Base-by-base conservation (phyloP, 2,797 vertebrate genomes). In the Hyperoplus lanceolatus region DNA sequence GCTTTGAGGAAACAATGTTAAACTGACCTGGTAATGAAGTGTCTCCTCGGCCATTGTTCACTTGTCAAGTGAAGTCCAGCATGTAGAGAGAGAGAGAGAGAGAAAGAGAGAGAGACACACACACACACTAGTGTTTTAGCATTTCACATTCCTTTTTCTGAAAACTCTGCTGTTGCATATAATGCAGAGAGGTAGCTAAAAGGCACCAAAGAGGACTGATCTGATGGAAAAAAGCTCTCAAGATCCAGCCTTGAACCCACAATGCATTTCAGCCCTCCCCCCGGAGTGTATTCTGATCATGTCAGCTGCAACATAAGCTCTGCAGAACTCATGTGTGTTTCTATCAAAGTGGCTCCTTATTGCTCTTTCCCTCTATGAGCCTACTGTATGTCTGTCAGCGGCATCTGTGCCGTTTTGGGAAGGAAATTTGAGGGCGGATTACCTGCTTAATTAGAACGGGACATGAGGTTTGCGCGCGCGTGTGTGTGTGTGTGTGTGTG, bases 371-470 rank as follows among this genome's bases (percentile, higher is more conserved):
- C 50, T 63, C 56, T 80, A 14, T 58, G 12, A 73, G 62, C 68
- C 29, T 29, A 21, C 21, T 1, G 21, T 21, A 18, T 66, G 73
- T 87, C 72, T 77, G 82, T 77, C 59, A 72, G 75, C 60, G 76
- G 78, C 82, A 81, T 86, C 79, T 86, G 83, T 77, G 75, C 60
- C 41, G n/a, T 77, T 29, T 70, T 67, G 65, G 70, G 53, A 54
- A 49, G 55, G 68, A 51, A 81, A 79, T 71, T 49, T 71, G 60
- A 83, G 66, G 67, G 76, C 79, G 81, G 79, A 89, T 84, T 87
- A 90, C 84, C 83, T 85, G 62, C 73, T 79, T 85, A 82, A 90
- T 90, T 85, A 84, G 69, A 73, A 54, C 42, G 21, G 60, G 64
- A 83, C 53, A 57, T 81, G 82, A 73, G 38, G 48, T 80, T 64